phyloP scores from a whole-genome alignment of 2,113 vertebrate species.

The Leiothrix lutea region DNA sequence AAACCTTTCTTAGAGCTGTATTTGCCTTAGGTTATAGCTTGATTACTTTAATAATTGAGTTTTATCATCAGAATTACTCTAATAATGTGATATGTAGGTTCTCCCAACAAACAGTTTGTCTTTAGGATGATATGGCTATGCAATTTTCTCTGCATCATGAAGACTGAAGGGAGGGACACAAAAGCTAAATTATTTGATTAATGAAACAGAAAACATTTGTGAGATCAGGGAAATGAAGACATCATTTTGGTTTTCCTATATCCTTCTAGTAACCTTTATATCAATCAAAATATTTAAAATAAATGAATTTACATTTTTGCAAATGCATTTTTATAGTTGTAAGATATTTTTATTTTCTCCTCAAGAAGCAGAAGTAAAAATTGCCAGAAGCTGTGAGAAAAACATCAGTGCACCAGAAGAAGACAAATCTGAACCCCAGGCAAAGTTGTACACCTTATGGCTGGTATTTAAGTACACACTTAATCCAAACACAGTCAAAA shows the following conservation, averaged over 20 bases:
- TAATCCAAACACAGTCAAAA: not conserved
- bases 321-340: not conserved
- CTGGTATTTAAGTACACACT: not conserved
- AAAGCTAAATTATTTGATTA: not conserved
- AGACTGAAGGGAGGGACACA: not conserved
- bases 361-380: not conserved
- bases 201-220: not conserved
- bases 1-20: not conserved
- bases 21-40: not conserved
- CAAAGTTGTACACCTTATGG: not conserved
- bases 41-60: not conserved
- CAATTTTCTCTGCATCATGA: not conserved
- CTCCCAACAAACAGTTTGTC: not conserved
- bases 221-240: not conserved
- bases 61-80: not conserved
- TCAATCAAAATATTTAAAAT: not conserved
- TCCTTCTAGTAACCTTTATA: not conserved
- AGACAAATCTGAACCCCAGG: not conserved
- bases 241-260: not conserved
- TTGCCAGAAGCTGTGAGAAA: not conserved
- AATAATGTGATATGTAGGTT: not conserved
- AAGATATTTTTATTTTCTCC: not conserved
- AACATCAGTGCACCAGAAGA: not conserved
- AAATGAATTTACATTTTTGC: not conserved
- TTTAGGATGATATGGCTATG: rapidly evolving